phyloP scores from a whole-genome alignment of 1,140 invertebrate species.

The Drosophila sproati region DNA sequence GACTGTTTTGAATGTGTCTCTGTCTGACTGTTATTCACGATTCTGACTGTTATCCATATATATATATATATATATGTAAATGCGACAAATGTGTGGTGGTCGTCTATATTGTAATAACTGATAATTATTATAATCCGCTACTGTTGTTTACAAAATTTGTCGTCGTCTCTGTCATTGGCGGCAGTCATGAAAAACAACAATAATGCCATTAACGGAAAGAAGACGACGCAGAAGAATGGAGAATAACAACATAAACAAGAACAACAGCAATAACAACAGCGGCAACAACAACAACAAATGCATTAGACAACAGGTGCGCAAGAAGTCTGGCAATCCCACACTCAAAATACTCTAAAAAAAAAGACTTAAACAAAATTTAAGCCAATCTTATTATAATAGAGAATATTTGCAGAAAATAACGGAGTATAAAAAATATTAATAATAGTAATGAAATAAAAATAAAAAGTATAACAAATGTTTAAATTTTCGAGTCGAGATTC shows the following conservation, averaged over 20 bases:
- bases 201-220: background rate
- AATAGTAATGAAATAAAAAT: too few species aligned
- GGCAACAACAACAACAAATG: background rate
- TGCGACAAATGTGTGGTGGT: background rate
- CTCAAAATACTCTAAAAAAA: too few species aligned
- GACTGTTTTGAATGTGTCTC: background rate
- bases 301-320: conserved; percentile 3
- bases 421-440: too few species aligned
- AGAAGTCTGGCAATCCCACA: too few species aligned
- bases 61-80: too few species aligned
- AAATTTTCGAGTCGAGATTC: too few species aligned
- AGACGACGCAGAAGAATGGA: background rate
- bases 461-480: too few species aligned
- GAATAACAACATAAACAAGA: background rate
- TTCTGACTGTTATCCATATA: too few species aligned
- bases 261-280: conserved; percentile 2
- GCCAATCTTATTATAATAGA: too few species aligned
- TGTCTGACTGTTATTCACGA: background rate
- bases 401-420: too few species aligned
- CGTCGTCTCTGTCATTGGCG: conserved; percentile 21
- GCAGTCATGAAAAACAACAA: conserved; percentile 32
- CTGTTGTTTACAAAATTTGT: conserved; percentile 11
- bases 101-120: conserved; percentile 9
- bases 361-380: too few species aligned
- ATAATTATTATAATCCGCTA: conserved; percentile 19